A percentile compares a stretch with the other conserved stretches of the same genome.
phyloP scores from a whole-genome alignment of 2,113 vertebrate genomes.

The Semicossyphus pulcher region DNA sequence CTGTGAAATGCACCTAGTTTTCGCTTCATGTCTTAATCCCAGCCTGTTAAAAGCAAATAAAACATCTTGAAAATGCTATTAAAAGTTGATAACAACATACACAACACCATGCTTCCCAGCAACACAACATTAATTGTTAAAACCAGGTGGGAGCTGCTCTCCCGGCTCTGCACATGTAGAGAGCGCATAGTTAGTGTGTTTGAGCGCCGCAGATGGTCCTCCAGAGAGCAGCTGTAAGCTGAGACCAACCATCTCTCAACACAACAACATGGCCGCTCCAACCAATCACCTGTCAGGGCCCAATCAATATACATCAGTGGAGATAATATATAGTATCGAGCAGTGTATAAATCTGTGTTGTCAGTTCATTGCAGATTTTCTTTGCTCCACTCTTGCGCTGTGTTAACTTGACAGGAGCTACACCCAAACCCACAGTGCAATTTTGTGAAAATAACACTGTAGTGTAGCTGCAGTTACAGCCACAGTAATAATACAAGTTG shows the following conservation, averaged over 20 bases:
- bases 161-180: slow-evolving; percentile 7
- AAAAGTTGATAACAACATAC: slow-evolving; percentile 16
- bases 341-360: slow-evolving; percentile 65
- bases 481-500: slow-evolving; percentile 11
- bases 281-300: slow-evolving; percentile 51
- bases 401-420: slow-evolving; percentile 40
- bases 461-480: not conserved
- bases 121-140: slow-evolving; percentile 31
- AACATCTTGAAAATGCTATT: slow-evolving; percentile 2
- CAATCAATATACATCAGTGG: slow-evolving; percentile 71
- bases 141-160: slow-evolving; percentile 8
- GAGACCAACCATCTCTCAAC: slow-evolving; percentile 40
- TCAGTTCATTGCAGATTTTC: slow-evolving; percentile 60
- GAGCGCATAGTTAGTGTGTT: slow-evolving; percentile 36
- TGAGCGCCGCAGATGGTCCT: slow-evolving; percentile 29
- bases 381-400: slow-evolving; percentile 40
- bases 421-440: slow-evolving; percentile 5
- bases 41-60: not conserved
- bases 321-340: slow-evolving; percentile 67
- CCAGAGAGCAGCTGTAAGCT: slow-evolving; percentile 35
- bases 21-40: slow-evolving; percentile 1
- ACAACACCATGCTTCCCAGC: slow-evolving; percentile 7
- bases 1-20: not conserved
- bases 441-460: slow-evolving; percentile 4
- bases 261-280: slow-evolving; percentile 39